phyloP scores from a whole-genome alignment of 1,140 invertebrate genomes.

The Drosophila tani region DNA sequence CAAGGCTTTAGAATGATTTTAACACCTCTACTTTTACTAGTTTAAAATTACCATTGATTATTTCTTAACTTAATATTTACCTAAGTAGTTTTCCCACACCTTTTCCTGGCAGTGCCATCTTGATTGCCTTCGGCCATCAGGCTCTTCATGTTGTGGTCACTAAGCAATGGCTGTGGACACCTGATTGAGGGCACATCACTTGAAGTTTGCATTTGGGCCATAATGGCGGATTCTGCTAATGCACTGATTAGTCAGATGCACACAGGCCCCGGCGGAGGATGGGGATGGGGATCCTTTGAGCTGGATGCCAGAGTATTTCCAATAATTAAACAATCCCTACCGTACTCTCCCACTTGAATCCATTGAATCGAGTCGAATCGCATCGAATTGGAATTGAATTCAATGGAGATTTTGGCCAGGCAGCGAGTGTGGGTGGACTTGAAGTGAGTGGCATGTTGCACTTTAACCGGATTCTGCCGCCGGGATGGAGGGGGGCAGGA shows the following conservation, averaged over 20 bases:
- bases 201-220: slow-evolving; percentile 63
- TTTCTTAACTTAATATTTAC: not conserved
- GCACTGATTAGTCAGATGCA: slow-evolving; percentile 67
- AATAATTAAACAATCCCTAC: slow-evolving; percentile 78
- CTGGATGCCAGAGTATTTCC: slow-evolving; percentile 63
- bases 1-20: too few relatives aligned
- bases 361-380: slow-evolving; percentile 25
- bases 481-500: not conserved
- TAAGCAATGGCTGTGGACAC: slow-evolving; percentile 68
- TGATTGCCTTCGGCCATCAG: slow-evolving; percentile 37
- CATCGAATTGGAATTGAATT: slow-evolving; percentile 37
- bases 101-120: slow-evolving; percentile 1
- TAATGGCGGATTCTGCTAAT: slow-evolving; percentile 64
- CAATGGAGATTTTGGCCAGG: slow-evolving; percentile 21
- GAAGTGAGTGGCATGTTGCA: slow-evolving; percentile 42
- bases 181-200: slow-evolving; percentile 46
- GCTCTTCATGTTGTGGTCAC: slow-evolving; percentile 64
- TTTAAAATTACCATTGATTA: too few relatives aligned
- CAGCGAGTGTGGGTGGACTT: slow-evolving; percentile 16
- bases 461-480: slow-evolving; percentile 32
- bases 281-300: slow-evolving; percentile 49
- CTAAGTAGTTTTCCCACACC: not conserved
- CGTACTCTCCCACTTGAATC: slow-evolving; percentile 21
- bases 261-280: slow-evolving; percentile 1
- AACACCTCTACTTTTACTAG: too few relatives aligned